Base-by-base conservation (phyloP, 2,888 invertebrate species). In the Polyommatus icarus region DNA sequence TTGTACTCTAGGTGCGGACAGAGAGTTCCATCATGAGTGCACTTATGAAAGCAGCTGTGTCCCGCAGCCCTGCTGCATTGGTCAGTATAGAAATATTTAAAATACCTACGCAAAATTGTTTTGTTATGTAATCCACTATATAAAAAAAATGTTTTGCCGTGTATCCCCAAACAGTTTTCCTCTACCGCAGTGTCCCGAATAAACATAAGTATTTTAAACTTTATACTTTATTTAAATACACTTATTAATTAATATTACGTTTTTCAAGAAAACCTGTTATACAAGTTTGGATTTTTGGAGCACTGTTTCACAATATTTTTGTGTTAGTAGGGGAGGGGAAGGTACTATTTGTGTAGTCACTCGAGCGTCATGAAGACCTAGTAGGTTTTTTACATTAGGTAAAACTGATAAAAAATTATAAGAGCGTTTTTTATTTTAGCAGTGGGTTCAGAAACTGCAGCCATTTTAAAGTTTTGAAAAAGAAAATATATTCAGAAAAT, bases 21-120 rank as follows among this genome's bases (percentile, higher is more conserved):
- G 92, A 89, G 93, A 93, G 93, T 94, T 93, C 92, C 93, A 94
- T 93, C 93, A 94, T 94, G 94, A 94, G 94, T 91, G 91, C 91
- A 89, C 83, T 94, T 87, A 89, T 94, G 87, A 94, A 92, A 85
- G 90, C 90, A 80, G 87, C 92, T 76, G 82, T 91, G 80, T 88
- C 90, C 77, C 91, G 92, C 83, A 93, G 89, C 86, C 93, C 92
- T 82, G 90, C 89, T 79, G 87, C 91, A 76, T 86, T 93, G 90
- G 94, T 93, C 83, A 86, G 90, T 87, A 82, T 73, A 71, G 76
- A 75, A 50, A 71, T n/a, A 61, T 50, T 71, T n/a, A 54, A 71
- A 67, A n/a, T n/a, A n/a, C n/a, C n/a, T 24, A 18, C 8, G 24
- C 8, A 76, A 57, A 76, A 15, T 5, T n/a, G 24, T 61, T 59